Evolutionary conservation across 2,113 vertebrate species (phyloP), one percentile per base, ranked within the genome.

Genomic region (Colinus virginianus): DNA sequence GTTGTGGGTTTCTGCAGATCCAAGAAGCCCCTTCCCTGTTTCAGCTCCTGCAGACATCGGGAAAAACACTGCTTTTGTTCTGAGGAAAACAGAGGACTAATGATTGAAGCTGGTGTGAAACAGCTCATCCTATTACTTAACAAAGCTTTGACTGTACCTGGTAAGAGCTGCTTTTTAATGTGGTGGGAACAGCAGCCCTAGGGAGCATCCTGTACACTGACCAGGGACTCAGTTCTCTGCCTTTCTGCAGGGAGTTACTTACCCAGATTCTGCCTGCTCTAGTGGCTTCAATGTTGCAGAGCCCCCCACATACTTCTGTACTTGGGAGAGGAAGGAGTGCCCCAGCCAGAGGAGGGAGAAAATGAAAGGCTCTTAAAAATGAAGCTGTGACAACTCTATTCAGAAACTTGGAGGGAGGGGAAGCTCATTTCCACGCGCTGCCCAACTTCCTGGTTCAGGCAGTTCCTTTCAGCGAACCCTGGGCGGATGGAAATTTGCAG

Each of bases 401-500:
- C 80, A 89, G 67, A 87, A 90, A 17, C 0, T 0, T 69, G 66
- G 17, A 81, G n/a, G 59, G 72, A 84, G 66, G 32, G 84, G 82
- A 90, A 95, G 45, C 5, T 1, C 2, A 2, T 90, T 95, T 93
- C 89, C 87, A 95, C 2, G 2, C 48, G 46, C 76, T 92, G 77
- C 90, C 74, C 58, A 92, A 81, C 92, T 96, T 97, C 92, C 95
- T 14, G 36, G 55, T 94, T 93, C 3, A 10, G 45, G 55, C 79
- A 94, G 96, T 97, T 96, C 93, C 89, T 95, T 96, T 90, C n/a
- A 80, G 78, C 2, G 2, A 93, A 78, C 72, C 85, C 92, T 2
- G 0, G 38, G 62, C 0, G 3, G 94, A 84, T 91, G 87, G 68
- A 91, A 96, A 93, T 84, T 71, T 81, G 72, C 88, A 69, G 58